These are phyloP conservation scores for Mustelus asterias DNA, from an alignment of 2,113 vertebrate genomes.

Conservation along the genomic window DNA sequence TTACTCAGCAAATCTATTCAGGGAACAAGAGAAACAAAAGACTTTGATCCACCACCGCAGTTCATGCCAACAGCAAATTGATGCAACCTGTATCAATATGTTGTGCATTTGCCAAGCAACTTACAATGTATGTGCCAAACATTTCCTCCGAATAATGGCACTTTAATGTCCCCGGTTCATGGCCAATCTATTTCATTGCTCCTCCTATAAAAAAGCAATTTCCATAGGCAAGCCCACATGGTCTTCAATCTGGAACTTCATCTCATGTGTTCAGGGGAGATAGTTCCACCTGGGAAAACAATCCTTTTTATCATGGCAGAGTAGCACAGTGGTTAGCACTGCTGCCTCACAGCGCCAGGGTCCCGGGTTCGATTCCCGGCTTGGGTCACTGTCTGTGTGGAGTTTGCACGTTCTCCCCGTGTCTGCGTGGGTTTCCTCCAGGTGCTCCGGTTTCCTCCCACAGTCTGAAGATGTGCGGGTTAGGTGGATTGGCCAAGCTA, in stretches of 20 bases:
- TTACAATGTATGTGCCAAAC: neutral
- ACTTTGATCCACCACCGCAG: neutral
- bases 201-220: neutral
- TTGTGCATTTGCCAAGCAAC: neutral
- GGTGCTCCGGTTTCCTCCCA: too few relatives aligned
- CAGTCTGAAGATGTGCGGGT: too few relatives aligned
- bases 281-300: neutral
- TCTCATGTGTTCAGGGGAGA: neutral
- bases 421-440: too few relatives aligned
- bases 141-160: neutral
- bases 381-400: too few relatives aligned
- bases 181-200: neutral
- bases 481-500: too few relatives aligned
- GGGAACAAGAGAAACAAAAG: neutral
- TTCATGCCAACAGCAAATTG: neutral
- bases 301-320: neutral
- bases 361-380: too few relatives aligned
- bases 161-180: neutral
- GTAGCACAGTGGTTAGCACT: too few relatives aligned
- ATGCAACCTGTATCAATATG: neutral
- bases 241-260: neutral
- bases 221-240: neutral
- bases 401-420: too few relatives aligned
- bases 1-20: neutral
- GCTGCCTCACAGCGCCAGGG: too few relatives aligned